These are phyloP conservation scores for Drosophila repletoides DNA, from an alignment of 1,140 invertebrate genomes.

Conservation along the genomic window DNA sequence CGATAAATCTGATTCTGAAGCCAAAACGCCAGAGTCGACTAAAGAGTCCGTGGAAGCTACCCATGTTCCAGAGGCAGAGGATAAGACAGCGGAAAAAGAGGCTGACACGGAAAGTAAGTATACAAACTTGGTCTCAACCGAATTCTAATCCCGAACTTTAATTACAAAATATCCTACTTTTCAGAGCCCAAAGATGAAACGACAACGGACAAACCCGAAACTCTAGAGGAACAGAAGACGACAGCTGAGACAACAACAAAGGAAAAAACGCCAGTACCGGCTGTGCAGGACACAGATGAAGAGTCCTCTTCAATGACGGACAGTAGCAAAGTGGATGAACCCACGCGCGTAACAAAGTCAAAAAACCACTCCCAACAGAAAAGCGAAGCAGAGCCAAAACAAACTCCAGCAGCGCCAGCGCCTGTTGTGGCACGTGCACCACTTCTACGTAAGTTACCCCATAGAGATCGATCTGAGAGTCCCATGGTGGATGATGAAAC, in stretches of 20 bases:
- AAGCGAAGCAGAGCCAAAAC: slow-evolving; percentile 17
- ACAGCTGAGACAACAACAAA: background rate
- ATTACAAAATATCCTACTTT: background rate
- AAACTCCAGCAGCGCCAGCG: slow-evolving; percentile 28
- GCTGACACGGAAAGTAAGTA: slow-evolving; percentile 5
- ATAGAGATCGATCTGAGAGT: slow-evolving; percentile 83
- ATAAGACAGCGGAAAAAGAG: background rate
- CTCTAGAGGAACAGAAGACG: slow-evolving; percentile 16
- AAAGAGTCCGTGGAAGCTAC: background rate
- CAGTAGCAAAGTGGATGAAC: slow-evolving; percentile 55
- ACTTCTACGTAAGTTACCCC: slow-evolving; percentile 60
- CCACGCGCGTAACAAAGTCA: slow-evolving; percentile 5
- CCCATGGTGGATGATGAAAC: slow-evolving; percentile 84
- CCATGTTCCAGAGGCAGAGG: background rate
- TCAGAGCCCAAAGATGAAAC: slow-evolving; percentile 16
- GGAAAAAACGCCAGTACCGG: background rate
- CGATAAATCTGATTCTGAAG: background rate
- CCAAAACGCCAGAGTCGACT: background rate
- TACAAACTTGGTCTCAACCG: no score
- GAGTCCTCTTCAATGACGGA: slow-evolving; percentile 83
- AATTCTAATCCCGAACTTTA: background rate
- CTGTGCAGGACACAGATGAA: slow-evolving; percentile 84
- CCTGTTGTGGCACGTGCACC: slow-evolving; percentile 45
- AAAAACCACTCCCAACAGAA: slow-evolving; percentile 37
- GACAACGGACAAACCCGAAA: background rate